Conservation (phyloP, 2,113 vertebrate genomes). For the Rhinolophus ferrumequinum region DNA sequence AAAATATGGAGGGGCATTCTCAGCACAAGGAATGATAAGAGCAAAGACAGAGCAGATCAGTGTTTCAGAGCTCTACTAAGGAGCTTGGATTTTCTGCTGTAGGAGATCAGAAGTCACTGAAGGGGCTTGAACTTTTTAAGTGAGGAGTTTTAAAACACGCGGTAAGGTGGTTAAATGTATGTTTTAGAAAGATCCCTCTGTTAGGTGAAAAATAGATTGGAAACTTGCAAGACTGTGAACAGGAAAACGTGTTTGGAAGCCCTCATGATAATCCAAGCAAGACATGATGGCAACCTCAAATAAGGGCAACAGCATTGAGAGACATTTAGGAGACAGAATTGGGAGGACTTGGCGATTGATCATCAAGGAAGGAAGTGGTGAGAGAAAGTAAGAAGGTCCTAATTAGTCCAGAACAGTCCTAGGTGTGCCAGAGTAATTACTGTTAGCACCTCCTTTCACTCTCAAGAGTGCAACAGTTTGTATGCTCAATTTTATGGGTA, state of each 20-base stretch:
- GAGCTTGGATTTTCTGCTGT: not conserved
- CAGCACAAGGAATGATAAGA: not conserved
- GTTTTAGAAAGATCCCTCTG: not conserved
- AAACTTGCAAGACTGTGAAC: not conserved
- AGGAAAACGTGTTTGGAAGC: not conserved
- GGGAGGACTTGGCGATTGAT: not conserved
- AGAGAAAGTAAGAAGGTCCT: not conserved
- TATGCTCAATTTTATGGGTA: not conserved
- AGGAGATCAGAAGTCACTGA: not conserved
- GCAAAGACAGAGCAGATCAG: not conserved
- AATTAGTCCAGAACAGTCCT: not conserved
- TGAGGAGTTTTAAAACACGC: not conserved
- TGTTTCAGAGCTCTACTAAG: not conserved
- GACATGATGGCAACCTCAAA: not conserved
- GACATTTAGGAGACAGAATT: not conserved
- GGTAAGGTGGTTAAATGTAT: not conserved
- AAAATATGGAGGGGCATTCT: not conserved
- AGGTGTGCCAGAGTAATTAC: not conserved
- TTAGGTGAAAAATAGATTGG: not conserved
- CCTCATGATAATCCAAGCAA: not conserved
- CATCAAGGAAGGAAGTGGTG: not conserved
- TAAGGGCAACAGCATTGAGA: no score
- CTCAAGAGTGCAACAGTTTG: not conserved
- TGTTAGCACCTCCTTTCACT: not conserved
- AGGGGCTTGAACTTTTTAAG: not conserved